These are phyloP conservation scores for Sebastes aleutianus DNA, from an alignment of 2,797 vertebrate genomes.

Conservation along the genomic window DNA sequence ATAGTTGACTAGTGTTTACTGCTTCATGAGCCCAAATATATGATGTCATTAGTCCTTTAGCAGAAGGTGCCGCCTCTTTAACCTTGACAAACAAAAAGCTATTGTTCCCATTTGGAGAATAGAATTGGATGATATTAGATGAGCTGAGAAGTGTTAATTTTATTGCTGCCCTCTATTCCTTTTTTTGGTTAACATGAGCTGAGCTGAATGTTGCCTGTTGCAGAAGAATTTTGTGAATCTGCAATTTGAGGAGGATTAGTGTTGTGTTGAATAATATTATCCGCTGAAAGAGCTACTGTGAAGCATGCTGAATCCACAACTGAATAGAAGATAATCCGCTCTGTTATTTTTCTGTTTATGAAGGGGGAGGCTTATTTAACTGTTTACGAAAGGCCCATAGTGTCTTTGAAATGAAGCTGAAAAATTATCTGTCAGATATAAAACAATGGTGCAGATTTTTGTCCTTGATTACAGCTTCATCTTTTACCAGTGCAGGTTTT, in stretches of 20 bases:
- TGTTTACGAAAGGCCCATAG: background rate
- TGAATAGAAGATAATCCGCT: slow-evolving; percentile 8
- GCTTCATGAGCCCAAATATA: slow-evolving; percentile 44
- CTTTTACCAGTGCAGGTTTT: background rate
- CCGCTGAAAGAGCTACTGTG: background rate
- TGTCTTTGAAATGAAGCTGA: background rate
- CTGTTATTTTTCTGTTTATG: slow-evolving; percentile 25
- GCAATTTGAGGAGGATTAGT: background rate
- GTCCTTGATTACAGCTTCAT: slow-evolving; percentile 1
- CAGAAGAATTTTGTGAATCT: slow-evolving; percentile 5
- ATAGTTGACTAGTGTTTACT: slow-evolving; percentile 39
- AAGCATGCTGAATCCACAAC: slow-evolving; percentile 15
- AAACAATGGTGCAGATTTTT: background rate
- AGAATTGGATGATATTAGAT: slow-evolving; percentile 7
- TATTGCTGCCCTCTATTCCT: too few species aligned
- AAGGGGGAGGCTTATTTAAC: background rate
- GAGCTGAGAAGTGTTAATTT: too few species aligned
- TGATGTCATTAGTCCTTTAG: slow-evolving; percentile 52
- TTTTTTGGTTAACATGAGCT: too few species aligned
- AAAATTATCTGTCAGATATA: background rate
- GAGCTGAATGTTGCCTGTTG: too few species aligned
- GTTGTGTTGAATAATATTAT: slow-evolving; percentile 14
- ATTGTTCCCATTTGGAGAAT: slow-evolving; percentile 39
- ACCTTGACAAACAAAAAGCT: slow-evolving; percentile 51
- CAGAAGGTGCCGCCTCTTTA: slow-evolving; percentile 38